Base-by-base conservation (phyloP, 1,140 invertebrate genomes). In the Aphelenchoides avenae region DNA sequence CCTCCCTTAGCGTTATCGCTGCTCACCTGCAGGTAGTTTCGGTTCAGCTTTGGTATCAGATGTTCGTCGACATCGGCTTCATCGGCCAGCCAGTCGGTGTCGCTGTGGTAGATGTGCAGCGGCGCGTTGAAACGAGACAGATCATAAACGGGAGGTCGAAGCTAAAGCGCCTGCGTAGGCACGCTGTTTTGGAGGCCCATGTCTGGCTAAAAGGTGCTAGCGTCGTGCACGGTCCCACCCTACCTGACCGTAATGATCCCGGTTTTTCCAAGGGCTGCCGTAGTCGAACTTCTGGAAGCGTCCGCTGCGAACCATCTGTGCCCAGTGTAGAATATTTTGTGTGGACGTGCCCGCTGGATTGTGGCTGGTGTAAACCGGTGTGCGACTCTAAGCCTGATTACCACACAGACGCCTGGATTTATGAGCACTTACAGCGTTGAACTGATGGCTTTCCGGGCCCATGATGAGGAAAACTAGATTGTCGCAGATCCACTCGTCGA, bases 1-100 rank as follows among this genome's bases (percentile, higher is more conserved):
- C n/a, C n/a, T n/a, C n/a, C n/a, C n/a, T n/a, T n/a, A n/a, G n/a
- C n/a, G n/a, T n/a, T n/a, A n/a, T n/a, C n/a, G n/a, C n/a, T n/a
- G n/a, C n/a, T n/a, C n/a, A n/a, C n/a, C n/a, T n/a, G n/a, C n/a
- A n/a, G n/a, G n/a, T n/a, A n/a, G n/a, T n/a, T n/a, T n/a, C n/a
- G n/a, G n/a, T n/a, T n/a, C n/a, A n/a, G n/a, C n/a, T n/a, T n/a
- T n/a, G n/a, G n/a, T n/a, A n/a, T n/a, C n/a, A n/a, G n/a, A n/a
- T n/a, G n/a, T n/a, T n/a, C 64, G 43, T 66, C 24, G 27, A 72
- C 52, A 52, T 73, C 70, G 7, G 29, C 30, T 26, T 54, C 44
- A 48, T 73, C 70, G 11, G 73, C 74, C 15, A 74, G 40, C 59
- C 64, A 69, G 47, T 74, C 71, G 7, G 48, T 30, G 11, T 68